Percentiles rank a stretch among this genome's conserved stretches.
These are phyloP conservation scores for Hymenochirus boettgeri DNA, from an alignment of 2,113 vertebrate genomes.

Conservation along the genomic window DNA sequence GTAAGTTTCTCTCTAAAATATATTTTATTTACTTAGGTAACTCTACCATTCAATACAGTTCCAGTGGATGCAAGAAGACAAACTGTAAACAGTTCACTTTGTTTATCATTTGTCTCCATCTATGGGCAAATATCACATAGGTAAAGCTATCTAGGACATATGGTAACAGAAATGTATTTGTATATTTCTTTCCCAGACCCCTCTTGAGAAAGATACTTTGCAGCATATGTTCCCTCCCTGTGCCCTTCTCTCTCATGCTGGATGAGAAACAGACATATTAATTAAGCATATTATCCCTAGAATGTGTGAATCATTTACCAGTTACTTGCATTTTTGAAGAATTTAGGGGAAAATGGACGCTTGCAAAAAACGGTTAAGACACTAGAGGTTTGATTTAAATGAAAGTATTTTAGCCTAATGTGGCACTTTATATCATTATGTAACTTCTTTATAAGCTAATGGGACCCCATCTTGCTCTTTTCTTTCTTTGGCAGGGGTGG, in stretches of 20 bases:
- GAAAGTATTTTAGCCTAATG: background rate
- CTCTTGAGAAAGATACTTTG: conserved; percentile 27
- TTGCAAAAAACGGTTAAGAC: background rate
- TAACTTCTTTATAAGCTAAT: too few relatives aligned
- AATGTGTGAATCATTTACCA: conserved; percentile 18
- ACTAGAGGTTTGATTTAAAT: background rate
- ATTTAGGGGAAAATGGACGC: conserved; percentile 2
- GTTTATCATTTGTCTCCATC: conserved; percentile 29
- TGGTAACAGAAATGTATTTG: conserved; percentile 26
- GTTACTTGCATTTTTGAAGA: background rate
- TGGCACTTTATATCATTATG: background rate
- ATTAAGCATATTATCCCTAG: conserved; percentile 19
- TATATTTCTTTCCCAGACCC: conserved; percentile 23
- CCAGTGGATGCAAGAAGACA: background rate
- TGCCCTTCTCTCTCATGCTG: conserved; percentile 36
- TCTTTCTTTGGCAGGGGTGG: too few relatives aligned
- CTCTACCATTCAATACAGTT: too few relatives aligned
- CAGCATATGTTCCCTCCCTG: conserved; percentile 41
- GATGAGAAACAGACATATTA: conserved; percentile 43
- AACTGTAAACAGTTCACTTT: conserved; percentile 10
- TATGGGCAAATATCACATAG: conserved; percentile 30
- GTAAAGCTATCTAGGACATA: conserved; percentile 21
- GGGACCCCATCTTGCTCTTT: too few relatives aligned
- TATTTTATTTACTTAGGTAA: too few relatives aligned
- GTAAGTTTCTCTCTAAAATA: too few relatives aligned